Evolutionary conservation across 2,888 invertebrate genomes (phyloP), one percentile per base, ranked within the genome.

Genomic region (Xanthia icteritia): DNA sequence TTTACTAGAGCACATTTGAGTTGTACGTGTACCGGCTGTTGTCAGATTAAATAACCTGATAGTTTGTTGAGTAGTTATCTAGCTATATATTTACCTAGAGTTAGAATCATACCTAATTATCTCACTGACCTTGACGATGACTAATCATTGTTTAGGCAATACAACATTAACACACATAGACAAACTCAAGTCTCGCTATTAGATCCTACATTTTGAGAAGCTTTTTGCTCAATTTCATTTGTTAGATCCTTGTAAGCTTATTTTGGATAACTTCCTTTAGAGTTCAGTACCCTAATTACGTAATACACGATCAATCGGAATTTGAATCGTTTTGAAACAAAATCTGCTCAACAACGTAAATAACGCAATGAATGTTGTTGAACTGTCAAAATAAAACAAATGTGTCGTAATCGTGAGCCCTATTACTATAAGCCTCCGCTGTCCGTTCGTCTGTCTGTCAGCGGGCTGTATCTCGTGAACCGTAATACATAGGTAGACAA

Each of bases 121-220:
- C 58, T 36, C 58, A 58, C n/a, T 27, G 27, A 81, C 81, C 65
- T 78, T 80, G 81, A 58, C 27, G 9, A 27, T 80, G n/a, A 65
- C 6, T 51, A 23, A 17, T 9, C 39, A 64, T 36, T n/a, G 20
- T 48, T 77, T 71, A 42, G 20, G 39, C 20, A 64, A 11, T 31
- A 48, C 3, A 13, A 31, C n/a, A 9, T 42, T 17, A 48, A 48
- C 27, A 51, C 39, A 61, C 2, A 23, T 20, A 69, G 23, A 36
- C 15, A 3, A 36, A 39, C 2, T 31, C 31, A 31, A 31, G 1
- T 51, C 54, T 54, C 4, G 20, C 23, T 74, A 27, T 36, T 74
- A 27, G 39, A 75, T 42, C 3, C n/a, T 54, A 20, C 0, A n/a
- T 54, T 27, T 77, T 63, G 63, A 31, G 1, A 36, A 63, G n/a